These are phyloP conservation scores for Prionailurus bengalensis DNA, from an alignment of 2,113 vertebrate species.

Conservation along the genomic window DNA sequence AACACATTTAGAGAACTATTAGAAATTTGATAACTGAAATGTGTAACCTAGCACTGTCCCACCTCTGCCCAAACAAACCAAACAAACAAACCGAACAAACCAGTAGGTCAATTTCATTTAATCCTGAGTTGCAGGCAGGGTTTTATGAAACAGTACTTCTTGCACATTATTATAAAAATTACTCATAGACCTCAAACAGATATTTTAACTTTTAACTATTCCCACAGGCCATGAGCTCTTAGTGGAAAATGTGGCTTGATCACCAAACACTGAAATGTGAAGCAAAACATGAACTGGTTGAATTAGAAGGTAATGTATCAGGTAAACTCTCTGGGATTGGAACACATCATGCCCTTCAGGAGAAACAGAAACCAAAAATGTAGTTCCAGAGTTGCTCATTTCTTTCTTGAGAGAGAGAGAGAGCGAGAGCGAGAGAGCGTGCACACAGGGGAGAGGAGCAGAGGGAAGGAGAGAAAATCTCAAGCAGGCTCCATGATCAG, in stretches of 20 bases:
- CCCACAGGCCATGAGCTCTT: neutral
- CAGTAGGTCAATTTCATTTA: neutral
- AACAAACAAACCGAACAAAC: constrained; percentile 5
- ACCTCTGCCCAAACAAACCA: neutral
- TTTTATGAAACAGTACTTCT: neutral
- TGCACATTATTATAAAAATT: neutral
- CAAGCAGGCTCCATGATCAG: no score
- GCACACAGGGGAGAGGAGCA: no score
- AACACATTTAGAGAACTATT: neutral
- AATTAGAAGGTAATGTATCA: neutral
- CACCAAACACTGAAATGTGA: neutral
- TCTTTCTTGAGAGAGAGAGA: no score
- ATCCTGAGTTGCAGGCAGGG: neutral
- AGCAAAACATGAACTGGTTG: neutral
- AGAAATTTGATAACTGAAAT: constrained; percentile 34
- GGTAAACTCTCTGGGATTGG: neutral
- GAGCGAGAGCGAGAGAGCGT: no score
- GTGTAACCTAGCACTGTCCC: neutral
- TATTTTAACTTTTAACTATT: neutral
- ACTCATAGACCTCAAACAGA: neutral
- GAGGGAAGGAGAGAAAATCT: no score
- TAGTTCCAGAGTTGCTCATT: neutral
- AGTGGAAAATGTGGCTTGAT: neutral
- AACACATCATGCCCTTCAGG: neutral
- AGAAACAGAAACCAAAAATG: neutral